Evolutionary conservation across 2,888 invertebrate genomes (phyloP), one percentile per base, ranked within the genome.

Genomic region (Ichneumoninae sp.): DNA sequence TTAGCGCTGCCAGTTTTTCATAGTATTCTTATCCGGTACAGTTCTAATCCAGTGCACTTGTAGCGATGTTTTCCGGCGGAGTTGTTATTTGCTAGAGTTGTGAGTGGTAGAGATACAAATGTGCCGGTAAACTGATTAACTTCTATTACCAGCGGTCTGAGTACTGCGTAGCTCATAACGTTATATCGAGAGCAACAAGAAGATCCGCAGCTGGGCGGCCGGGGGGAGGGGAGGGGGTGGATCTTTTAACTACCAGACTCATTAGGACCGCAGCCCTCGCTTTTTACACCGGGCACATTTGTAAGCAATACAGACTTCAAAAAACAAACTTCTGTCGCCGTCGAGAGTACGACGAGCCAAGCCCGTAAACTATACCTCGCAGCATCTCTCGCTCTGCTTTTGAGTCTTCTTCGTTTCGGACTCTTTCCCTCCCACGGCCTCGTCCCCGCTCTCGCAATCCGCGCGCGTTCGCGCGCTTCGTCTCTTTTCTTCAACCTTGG

Each of bases 221-320:
- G 80, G 36, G 72, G 57, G 82, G 40, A 74, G 52, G 62, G 10
- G 79, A 80, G 72, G 76, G 54, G 80, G 57, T 74, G 86, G 84
- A 89, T 92, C 91, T 93, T 92, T 93, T 93, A 93, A 93, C 93
- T 93, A 90, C 92, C 93, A 91, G 92, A 93, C 93, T 93, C 93
- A 93, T 93, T 93, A 93, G 92, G 91, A 89, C 85, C 87, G 90
- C 88, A 68, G 86, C 84, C 89, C 89, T 90, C 86, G 88, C 88
- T 93, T 93, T 93, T 93, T 93, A 91, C 91, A 90, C 89, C 90
- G 91, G 89, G 90, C 44, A 93, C 93, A 93, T 93, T 93, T 93
- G 93, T 93, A 93, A 93, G 93, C 93, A 93, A 93, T 93, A 80
- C 91, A 90, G 91, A 91, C 91, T 89, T 91, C 87, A 89, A 91